phyloP scores from a whole-genome alignment of 2,797 vertebrate species.

The Chromis chromis region DNA sequence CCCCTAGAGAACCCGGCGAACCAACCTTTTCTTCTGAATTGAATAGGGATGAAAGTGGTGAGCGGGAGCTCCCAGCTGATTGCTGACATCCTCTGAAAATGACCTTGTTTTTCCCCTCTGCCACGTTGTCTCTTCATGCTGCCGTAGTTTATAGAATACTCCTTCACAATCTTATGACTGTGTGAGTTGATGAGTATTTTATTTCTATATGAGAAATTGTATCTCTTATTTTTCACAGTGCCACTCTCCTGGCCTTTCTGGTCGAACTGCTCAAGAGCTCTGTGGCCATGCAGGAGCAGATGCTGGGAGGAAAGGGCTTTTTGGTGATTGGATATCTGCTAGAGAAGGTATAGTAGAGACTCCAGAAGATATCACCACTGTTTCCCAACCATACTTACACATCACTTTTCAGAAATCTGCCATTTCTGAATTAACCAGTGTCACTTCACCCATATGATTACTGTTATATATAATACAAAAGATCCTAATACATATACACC shows the following conservation, averaged over 20 bases:
- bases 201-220: slow-evolving; percentile 18
- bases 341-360: slow-evolving; percentile 89
- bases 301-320: slow-evolving; percentile 97
- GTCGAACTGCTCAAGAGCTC: slow-evolving; percentile 97
- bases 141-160: slow-evolving; percentile 28
- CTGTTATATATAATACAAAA: neutral
- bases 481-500: neutral
- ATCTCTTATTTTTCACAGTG: slow-evolving; percentile 64
- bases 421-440: slow-evolving; percentile 5
- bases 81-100: slow-evolving; percentile 69
- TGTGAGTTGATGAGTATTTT: slow-evolving; percentile 27
- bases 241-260: slow-evolving; percentile 93
- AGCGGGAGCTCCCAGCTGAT: slow-evolving; percentile 59
- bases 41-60: slow-evolving; percentile 57
- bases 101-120: slow-evolving; percentile 52
- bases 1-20: slow-evolving; percentile 17
- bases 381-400: neutral
- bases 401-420: neutral
- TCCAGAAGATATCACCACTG: neutral
- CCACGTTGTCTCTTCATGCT: slow-evolving; percentile 21
- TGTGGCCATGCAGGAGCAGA: slow-evolving; percentile 98
- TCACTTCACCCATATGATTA: neutral
- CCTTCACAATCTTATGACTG: slow-evolving; percentile 14
- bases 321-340: slow-evolving; percentile 96
- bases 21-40: slow-evolving; percentile 40